Evolutionary conservation across 2,888 invertebrate genomes (phyloP), one percentile per base, ranked within the genome.

Genomic region (Cremastinae sp.): DNA sequence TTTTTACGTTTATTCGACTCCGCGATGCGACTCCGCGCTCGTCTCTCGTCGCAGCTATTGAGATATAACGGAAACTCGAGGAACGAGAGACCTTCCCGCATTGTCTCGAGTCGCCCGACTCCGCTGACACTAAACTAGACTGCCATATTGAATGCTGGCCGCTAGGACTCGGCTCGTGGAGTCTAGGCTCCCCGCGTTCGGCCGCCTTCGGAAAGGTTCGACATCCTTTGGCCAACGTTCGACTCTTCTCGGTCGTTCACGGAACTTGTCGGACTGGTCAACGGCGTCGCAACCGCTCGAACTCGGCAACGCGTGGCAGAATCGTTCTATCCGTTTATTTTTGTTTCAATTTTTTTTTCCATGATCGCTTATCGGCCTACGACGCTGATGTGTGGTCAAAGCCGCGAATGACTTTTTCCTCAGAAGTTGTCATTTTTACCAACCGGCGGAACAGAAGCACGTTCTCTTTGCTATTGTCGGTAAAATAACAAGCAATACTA

Each of bases 51-150:
- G 34, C 59, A 28, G 36, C 45, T 18, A 16, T 16, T 34, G 65
- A 61, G 58, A 76, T 72, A n/a, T n/a, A 72, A 75, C 61, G 71
- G 62, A 69, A 72, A 71, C 65, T 65, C 49, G 36, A 49, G 41
- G 74, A 72, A 41, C 16, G 61, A 75, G 72, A 74, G 70, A 80
- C 81, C 81, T 80, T 80, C 81, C 83, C 81, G 81, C 84, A 84
- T 83, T 82, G 83, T 83, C 78, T 77, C 78, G 78, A 79, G 81
- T 80, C 81, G 81, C 66, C 66, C 79, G 83, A 83, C 82, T 69
- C 36, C 73, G 73, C 75, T 76, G 75, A 76, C 75, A 76, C 65
- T 58, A 51, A 59, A 68, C 68, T 58, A 51, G 68, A 68, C 68
- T 73, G 75, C 75, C 75, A 76, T 76, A 68, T 76, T 76, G 75